Evolutionary conservation across 2,797 vertebrate genomes (phyloP), one percentile per base, ranked within the genome.

Genomic region (Lophotriccus pileatus): DNA sequence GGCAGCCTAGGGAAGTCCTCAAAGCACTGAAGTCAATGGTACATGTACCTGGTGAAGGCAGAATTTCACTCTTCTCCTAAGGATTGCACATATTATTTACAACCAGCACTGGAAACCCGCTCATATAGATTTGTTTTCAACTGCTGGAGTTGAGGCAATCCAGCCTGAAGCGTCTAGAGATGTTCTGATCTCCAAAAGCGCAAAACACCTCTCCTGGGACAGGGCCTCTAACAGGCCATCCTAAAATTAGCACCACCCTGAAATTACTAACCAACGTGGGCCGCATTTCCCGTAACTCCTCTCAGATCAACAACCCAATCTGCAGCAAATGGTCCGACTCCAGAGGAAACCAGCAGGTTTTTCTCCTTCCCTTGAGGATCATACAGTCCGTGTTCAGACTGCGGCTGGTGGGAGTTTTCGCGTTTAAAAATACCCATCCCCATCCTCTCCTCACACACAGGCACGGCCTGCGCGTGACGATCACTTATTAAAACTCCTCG

Each of bases 371-470:
- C 93, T 78, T 14, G 10, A 80, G 87, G 90, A 96, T 95, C 88
- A 50, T 5, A 30, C 90, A 76, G 86, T 24, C 93, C 23, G 0
- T 80, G 60, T 67, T 94, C 44, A 60, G 32, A 41, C 87, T 34
- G 93, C 2, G 17, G 93, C 91, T 90, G 86, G 91, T 94, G 96
- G 94, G 95, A 96, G 94, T 94, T 90, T 92, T 90, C 3, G 5
- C 2, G 1, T 91, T 96, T 96, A 96, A 96, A 96, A 96, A 96
- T 95, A 97, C 80, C 79, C 44, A 0, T 94, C 49, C 52, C 63
- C 63, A 50, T 90, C 91, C 91, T 90, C 84, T 79, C 74, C 14
- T 89, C 77, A 3, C 87, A 36, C 76, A 10, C 74, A 43, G 52
- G 83, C 91, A 46, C 9, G 44, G 84, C 85, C 81, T 4, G 83